These are phyloP conservation scores for Polydesmus complanatus DNA, from an alignment of 2,888 invertebrate species.

Conservation along the genomic window DNA sequence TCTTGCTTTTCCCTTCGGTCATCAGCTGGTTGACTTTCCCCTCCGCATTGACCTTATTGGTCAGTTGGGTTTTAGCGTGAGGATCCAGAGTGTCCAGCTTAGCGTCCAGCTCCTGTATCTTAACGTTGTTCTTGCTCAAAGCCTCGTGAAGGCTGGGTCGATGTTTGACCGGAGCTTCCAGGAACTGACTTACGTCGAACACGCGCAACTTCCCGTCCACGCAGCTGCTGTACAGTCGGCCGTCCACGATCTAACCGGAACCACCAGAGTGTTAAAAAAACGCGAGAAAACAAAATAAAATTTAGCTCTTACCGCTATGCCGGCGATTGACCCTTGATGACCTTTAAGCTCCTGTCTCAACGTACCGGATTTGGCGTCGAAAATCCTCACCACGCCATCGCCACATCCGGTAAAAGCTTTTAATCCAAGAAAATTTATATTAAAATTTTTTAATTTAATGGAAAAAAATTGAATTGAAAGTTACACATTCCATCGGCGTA, in stretches of 20 bases:
- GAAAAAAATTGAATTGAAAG: conserved; percentile 17
- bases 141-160: too few relatives aligned
- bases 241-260: conserved; percentile 26
- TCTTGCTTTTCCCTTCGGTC: too few relatives aligned
- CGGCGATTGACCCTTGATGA: conserved; percentile 29
- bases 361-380: conserved; percentile 18
- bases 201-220: conserved; percentile 32
- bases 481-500: conserved; percentile 36
- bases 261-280: not conserved
- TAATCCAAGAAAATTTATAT: conserved; percentile 1
- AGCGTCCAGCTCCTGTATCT: too few relatives aligned
- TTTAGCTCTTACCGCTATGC: conserved; percentile 25
- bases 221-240: conserved; percentile 32
- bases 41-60: too few relatives aligned
- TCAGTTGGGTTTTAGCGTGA: too few relatives aligned
- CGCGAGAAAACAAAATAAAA: not conserved
- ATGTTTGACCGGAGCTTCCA: too few relatives aligned
- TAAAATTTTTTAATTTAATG: not conserved
- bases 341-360: conserved; percentile 28
- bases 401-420: conserved; percentile 16
- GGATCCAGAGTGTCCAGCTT: too few relatives aligned
- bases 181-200: conserved; percentile 30
- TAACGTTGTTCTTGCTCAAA: too few relatives aligned
- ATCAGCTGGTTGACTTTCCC: too few relatives aligned
- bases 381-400: conserved; percentile 10